Conservation (phyloP, 2,797 vertebrate genomes). For the Melanotaenia boesemani region DNA sequence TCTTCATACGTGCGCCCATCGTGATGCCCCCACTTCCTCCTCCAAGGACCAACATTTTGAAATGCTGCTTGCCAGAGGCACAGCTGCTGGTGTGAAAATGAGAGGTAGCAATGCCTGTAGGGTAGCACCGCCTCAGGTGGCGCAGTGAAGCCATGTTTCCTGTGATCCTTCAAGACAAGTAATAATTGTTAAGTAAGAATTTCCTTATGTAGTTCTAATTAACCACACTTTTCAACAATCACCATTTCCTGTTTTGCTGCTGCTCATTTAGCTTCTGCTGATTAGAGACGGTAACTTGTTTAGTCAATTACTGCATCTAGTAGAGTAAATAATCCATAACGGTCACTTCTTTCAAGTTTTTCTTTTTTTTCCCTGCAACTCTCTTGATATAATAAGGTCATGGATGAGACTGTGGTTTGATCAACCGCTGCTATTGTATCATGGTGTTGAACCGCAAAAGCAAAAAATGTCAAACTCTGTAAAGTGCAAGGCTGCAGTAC, state of each 20-base stretch:
- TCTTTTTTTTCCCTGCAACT: neutral
- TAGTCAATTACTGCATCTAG: neutral
- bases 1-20: slow-evolving; percentile 95
- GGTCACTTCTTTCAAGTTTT: neutral
- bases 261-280: neutral
- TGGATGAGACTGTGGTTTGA: slow-evolving; percentile 4
- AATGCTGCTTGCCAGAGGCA: slow-evolving; percentile 84
- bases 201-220: neutral
- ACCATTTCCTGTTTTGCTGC: slow-evolving; percentile 11
- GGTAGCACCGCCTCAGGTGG: slow-evolving; percentile 55
- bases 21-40: slow-evolving; percentile 92
- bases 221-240: neutral
- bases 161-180: slow-evolving; percentile 5
- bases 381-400: neutral
- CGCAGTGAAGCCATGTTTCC: slow-evolving; percentile 70
- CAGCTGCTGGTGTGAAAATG: slow-evolving; percentile 82
- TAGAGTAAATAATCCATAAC: neutral
- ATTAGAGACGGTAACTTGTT: neutral
- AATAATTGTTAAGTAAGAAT: slow-evolving; percentile 4
- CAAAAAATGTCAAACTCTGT: neutral
- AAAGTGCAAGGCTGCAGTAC: neutral
- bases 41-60: slow-evolving; percentile 92
- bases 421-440: neutral
- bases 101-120: slow-evolving; percentile 29
- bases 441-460: neutral